phyloP scores from a whole-genome alignment of 2,113 vertebrate species.

The Rhizomys pruinosus region DNA sequence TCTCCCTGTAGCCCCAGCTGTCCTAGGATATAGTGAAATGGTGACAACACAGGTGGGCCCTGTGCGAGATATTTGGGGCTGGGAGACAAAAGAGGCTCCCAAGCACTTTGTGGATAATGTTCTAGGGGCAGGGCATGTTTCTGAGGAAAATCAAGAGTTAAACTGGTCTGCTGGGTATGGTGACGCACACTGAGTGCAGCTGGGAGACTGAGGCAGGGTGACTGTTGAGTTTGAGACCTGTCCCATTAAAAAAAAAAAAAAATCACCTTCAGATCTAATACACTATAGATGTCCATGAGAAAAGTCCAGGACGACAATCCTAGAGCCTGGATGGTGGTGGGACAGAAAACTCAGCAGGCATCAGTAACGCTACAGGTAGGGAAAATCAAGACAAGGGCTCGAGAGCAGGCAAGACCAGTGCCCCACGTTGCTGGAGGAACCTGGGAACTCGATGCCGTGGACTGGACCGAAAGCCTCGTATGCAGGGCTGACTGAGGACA shows the following conservation, averaged over 20 bases:
- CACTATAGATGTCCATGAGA: neutral
- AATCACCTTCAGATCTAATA: neutral
- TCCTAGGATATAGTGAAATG: neutral
- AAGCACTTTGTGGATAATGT: too few species aligned
- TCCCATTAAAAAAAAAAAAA: too few species aligned
- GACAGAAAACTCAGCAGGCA: neutral
- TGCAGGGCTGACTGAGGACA: neutral
- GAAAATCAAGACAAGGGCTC: neutral
- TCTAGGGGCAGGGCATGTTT: neutral
- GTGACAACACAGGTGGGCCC: neutral
- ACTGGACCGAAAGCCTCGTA: neutral
- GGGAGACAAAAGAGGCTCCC: neutral
- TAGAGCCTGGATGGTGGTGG: neutral
- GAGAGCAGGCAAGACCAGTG: neutral
- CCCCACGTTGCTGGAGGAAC: neutral
- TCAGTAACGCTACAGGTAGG: neutral
- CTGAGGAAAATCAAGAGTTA: neutral
- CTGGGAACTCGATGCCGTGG: accelerated
- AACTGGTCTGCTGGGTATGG: neutral
- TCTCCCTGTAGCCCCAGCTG: too few species aligned
- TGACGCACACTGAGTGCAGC: neutral
- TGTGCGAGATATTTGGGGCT: neutral
- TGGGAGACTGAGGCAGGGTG: neutral
- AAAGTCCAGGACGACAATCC: neutral
- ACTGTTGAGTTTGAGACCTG: neutral